A percentile compares a stretch with the other conserved stretches of the same genome.
These are phyloP conservation scores for Steatocranus sp. DNA, from an alignment of 2,797 vertebrate species.

Conservation along the genomic window DNA sequence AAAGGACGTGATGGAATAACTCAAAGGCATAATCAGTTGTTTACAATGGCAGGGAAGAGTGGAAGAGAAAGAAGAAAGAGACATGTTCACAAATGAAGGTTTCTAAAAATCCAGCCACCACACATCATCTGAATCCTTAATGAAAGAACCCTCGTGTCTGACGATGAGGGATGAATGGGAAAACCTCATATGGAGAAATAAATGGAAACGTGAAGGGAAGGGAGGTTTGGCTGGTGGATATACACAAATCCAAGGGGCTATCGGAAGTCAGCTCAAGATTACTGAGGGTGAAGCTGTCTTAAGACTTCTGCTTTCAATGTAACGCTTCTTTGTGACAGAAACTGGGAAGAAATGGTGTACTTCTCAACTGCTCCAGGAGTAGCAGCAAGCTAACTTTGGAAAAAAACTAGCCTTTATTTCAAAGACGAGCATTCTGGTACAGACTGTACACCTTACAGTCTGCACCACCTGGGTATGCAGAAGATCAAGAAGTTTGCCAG, in stretches of 20 bases:
- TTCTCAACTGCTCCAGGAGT: not conserved
- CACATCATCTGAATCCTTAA: constrained; percentile 38
- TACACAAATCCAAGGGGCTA: not conserved
- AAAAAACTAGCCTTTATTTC: not conserved
- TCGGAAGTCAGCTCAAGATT: not conserved
- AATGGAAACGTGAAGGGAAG: constrained; percentile 2
- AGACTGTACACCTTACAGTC: not conserved
- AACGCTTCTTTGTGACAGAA: not conserved
- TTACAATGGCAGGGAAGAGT: constrained; percentile 9
- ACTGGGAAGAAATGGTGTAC: not conserved
- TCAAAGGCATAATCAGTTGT: constrained; percentile 43
- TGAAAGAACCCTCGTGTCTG: constrained; percentile 41
- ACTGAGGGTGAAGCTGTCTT: not conserved
- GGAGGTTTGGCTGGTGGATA: not conserved
- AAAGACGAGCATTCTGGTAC: not conserved
- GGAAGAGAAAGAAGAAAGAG: not conserved
- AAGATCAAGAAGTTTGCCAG: not conserved
- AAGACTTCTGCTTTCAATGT: not conserved
- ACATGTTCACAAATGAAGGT: not conserved
- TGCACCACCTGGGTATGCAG: not conserved
- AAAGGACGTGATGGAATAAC: constrained; percentile 21
- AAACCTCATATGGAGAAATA: constrained; percentile 1
- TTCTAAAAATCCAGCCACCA: constrained; percentile 20
- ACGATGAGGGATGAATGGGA: constrained; percentile 33
- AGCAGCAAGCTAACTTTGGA: not conserved